Conservation (phyloP, 2,797 vertebrate genomes). For the Sebastes cheni region DNA sequence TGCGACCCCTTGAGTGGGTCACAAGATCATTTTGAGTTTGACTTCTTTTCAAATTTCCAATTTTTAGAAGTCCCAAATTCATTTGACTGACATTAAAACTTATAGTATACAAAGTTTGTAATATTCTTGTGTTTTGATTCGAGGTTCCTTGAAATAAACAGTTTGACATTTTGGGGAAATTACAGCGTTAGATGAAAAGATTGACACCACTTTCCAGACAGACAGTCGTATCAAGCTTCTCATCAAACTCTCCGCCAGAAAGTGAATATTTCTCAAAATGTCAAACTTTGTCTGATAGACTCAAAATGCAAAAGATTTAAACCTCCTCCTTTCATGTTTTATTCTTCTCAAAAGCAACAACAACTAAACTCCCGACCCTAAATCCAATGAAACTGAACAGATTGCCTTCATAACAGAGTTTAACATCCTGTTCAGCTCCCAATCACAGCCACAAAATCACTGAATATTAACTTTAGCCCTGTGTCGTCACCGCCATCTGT, state of each 20-base stretch:
- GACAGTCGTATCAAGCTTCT: neutral
- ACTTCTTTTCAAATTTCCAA: too few relatives aligned
- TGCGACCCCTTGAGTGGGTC: too few relatives aligned
- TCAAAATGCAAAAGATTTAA: too few relatives aligned
- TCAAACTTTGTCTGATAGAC: neutral
- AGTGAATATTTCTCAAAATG: neutral
- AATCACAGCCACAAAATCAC: slow-evolving; percentile 6
- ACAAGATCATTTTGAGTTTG: too few relatives aligned
- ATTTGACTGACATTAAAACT: too few relatives aligned
- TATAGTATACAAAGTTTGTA: too few relatives aligned
- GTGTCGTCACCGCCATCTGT: slow-evolving; percentile 56
- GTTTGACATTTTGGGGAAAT: too few relatives aligned
- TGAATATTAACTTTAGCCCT: slow-evolving; percentile 44
- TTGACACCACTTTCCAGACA: too few relatives aligned
- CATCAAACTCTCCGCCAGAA: neutral
- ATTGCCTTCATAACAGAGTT: slow-evolving; percentile 30
- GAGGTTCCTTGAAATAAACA: too few relatives aligned
- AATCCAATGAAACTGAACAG: slow-evolving; percentile 36
- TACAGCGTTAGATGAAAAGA: too few relatives aligned
- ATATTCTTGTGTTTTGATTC: too few relatives aligned
- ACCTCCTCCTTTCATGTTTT: neutral
- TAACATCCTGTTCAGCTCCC: neutral
- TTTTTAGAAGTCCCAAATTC: too few relatives aligned
- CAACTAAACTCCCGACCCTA: neutral
- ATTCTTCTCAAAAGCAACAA: neutral